Base-by-base conservation (phyloP, 2,888 invertebrate genomes). In the Callinectes sapidus region DNA sequence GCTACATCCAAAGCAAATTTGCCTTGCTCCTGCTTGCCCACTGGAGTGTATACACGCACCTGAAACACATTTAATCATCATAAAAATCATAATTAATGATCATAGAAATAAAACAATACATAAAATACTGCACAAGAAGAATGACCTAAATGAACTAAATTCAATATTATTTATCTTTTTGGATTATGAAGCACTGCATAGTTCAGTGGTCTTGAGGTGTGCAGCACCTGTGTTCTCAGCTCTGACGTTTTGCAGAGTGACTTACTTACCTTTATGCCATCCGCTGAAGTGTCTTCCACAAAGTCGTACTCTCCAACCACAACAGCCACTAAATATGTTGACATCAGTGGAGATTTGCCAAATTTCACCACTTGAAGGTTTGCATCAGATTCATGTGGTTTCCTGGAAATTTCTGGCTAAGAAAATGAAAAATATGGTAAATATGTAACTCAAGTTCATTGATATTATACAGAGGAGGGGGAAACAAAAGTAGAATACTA, bases 241-340 rank as follows among this genome's bases (percentile, higher is more conserved):
- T 61, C 61, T 23, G 3, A n/a, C n/a, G n/a, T n/a, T n/a, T n/a
- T 23, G 61, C 2, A 23, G 23, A 61, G 23, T 16, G 81, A 16
- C 16, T 81, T 16, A 14, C 71, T 89, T 32, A 93, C 93, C 91
- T 91, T 93, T 10, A 93, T 91, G 35, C 93, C 93, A 87, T 98
- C 98, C 66, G 96, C 96, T 0, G 98, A 98, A 95, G 96, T 97
- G 94, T 97, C 97, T 96, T 99, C 99, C 1, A 99, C 97, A 96
- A 97, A 98, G 95, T 99, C 99, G 96, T 98, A 99, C 96, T 99
- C 98, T 55, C 99, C 99, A 3, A 99, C 98, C 10, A 98, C 98
- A 87, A 98, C 97, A 0, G 99, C 99, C 91, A 99, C 97, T 94
- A 99, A 96, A 95, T 99, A 99, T 0, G 99, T 99, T 14, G 98